Conservation (phyloP, 1,140 invertebrate species). For the Venturia canescens region DNA sequence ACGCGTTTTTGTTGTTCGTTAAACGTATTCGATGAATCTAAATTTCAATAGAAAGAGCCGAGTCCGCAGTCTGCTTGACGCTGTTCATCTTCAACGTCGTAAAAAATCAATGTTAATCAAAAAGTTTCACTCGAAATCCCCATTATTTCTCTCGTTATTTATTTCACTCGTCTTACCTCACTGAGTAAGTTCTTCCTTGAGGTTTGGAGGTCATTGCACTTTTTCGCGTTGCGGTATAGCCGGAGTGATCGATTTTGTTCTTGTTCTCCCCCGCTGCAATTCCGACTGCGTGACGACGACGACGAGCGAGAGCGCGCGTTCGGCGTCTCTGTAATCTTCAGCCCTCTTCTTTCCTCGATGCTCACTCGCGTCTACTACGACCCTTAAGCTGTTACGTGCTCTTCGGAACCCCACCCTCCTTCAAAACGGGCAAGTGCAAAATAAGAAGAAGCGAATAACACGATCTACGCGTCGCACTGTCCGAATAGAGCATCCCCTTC, state of each 20-base stretch:
- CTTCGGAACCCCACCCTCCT: background rate
- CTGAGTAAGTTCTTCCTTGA: constrained; percentile 70
- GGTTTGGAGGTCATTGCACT: constrained; percentile 76
- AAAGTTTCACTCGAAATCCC: too few relatives aligned
- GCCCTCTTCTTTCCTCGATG: constrained; percentile 38
- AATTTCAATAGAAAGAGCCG: too few relatives aligned
- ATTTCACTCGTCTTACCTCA: constrained; percentile 66
- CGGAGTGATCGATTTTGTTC: constrained; percentile 66
- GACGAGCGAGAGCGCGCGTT: constrained; percentile 14
- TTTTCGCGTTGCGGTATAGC: constrained; percentile 58
- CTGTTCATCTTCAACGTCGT: too few relatives aligned
- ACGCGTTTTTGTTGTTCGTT: too few relatives aligned
- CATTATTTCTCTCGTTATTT: too few relatives aligned
- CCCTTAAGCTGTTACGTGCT: constrained; percentile 29
- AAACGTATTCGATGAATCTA: too few relatives aligned
- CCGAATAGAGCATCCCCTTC: constrained; percentile 23
- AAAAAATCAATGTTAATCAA: too few relatives aligned
- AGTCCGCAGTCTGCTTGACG: too few relatives aligned
- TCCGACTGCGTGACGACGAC: constrained; percentile 47
- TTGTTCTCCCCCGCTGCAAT: constrained; percentile 26
- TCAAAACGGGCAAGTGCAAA: background rate
- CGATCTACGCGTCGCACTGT: constrained; percentile 19
- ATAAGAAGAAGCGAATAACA: background rate
- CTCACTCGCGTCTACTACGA: constrained; percentile 40
- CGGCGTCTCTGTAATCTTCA: constrained; percentile 29